These are phyloP conservation scores for Drosophila seguyi DNA, from an alignment of 1,140 invertebrate genomes.

Conservation along the genomic window DNA sequence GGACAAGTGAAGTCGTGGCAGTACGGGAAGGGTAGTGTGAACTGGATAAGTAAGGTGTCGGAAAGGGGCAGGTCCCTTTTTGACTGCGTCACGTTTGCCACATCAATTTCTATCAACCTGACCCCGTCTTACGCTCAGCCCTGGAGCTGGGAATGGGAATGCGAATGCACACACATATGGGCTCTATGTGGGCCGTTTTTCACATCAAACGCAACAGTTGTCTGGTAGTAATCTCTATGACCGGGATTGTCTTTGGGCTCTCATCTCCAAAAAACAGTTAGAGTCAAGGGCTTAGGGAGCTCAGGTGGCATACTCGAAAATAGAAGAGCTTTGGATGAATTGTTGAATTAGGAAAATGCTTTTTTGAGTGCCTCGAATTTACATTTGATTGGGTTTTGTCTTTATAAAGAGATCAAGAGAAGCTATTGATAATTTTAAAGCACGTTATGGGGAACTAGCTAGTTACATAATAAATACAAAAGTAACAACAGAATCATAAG, in stretches of 20 bases:
- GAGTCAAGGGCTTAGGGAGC: slow-evolving; percentile 20
- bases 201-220: slow-evolving; percentile 58
- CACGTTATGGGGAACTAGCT: not conserved
- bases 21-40: slow-evolving; percentile 8
- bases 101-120: slow-evolving; percentile 77
- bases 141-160: slow-evolving; percentile 13
- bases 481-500: not conserved
- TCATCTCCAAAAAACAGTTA: slow-evolving; percentile 14
- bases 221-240: slow-evolving; percentile 16
- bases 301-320: slow-evolving; percentile 22
- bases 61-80: slow-evolving; percentile 19
- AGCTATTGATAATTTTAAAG: not conserved
- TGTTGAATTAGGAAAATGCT: slow-evolving; percentile 20
- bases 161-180: slow-evolving; percentile 21
- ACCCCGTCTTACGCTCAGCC: slow-evolving; percentile 2
- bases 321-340: slow-evolving; percentile 22
- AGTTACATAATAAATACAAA: not conserved
- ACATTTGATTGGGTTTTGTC: not conserved
- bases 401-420: not conserved
- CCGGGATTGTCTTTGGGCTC: slow-evolving; percentile 32
- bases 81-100: slow-evolving; percentile 70
- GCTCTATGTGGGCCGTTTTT: slow-evolving; percentile 13
- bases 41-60: slow-evolving; percentile 25
- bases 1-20: slow-evolving; percentile 29
- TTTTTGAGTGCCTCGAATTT: slow-evolving; percentile 16